Conservation (phyloP, 2,113 vertebrate species). For the Rostratula benghalensis region DNA sequence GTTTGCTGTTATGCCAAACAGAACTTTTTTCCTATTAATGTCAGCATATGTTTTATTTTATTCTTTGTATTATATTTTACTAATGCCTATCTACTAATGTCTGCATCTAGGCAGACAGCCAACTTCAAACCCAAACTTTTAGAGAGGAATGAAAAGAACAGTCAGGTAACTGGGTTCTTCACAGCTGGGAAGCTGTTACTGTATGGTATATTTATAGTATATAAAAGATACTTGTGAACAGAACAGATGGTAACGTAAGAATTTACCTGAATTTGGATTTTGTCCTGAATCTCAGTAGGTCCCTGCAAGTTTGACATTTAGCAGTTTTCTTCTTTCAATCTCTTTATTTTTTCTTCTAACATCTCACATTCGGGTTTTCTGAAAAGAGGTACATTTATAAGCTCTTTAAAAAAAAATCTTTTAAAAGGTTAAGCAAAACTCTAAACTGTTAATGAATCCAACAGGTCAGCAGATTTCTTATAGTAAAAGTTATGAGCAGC, state of each 20-base stretch:
- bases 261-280: slow-evolving; percentile 58
- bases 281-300: slow-evolving; percentile 20
- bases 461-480: slow-evolving; percentile 4
- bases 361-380: background rate
- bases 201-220: slow-evolving; percentile 53
- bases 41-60: slow-evolving; percentile 16
- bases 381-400: background rate
- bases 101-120: slow-evolving; percentile 28
- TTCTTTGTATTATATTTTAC: slow-evolving; percentile 19
- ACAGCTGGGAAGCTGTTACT: slow-evolving; percentile 57
- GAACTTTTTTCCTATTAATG: background rate
- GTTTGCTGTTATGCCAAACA: background rate
- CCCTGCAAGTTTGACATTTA: slow-evolving; percentile 31
- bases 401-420: background rate
- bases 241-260: slow-evolving; percentile 49
- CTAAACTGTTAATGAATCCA: background rate
- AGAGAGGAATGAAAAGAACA: slow-evolving; percentile 30
- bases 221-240: slow-evolving; percentile 50
- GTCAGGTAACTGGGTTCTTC: slow-evolving; percentile 42
- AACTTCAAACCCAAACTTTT: slow-evolving; percentile 46
- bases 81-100: background rate
- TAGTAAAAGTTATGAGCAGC: background rate
- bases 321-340: background rate
- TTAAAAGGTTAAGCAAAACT: background rate
- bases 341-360: background rate